These are phyloP conservation scores for Chironomus tepperi DNA, from an alignment of 1,140 invertebrate genomes.

Conservation along the genomic window DNA sequence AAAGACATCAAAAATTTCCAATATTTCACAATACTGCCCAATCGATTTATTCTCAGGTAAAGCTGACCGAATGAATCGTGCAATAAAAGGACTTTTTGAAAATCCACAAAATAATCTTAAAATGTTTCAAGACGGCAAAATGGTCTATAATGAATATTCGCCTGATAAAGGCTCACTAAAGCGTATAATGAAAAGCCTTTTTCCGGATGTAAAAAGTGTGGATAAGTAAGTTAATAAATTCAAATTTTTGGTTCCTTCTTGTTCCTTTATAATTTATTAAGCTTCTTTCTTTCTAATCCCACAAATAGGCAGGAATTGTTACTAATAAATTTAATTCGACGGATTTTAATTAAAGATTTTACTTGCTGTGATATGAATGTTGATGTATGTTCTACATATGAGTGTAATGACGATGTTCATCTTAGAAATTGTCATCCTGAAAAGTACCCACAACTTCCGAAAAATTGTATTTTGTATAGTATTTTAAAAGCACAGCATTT, in stretches of 20 bases:
- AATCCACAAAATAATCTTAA: conserved; percentile 67
- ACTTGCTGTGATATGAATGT: background rate
- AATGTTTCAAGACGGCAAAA: conserved; percentile 52
- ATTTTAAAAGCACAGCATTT: conserved; percentile 25
- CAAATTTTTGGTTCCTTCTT: conserved; percentile 23
- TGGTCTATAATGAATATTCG: conserved; percentile 47
- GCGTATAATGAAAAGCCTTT: conserved; percentile 30
- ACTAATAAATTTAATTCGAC: conserved; percentile 35
- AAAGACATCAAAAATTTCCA: conserved; percentile 42
- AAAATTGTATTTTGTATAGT: conserved; percentile 28
- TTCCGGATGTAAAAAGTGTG: conserved; percentile 33
- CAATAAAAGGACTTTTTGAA: conserved; percentile 48
- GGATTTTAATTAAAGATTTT: conserved; percentile 29
- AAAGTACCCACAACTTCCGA: conserved; percentile 23
- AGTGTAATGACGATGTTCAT: conserved; percentile 30
- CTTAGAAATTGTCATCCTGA: conserved; percentile 28
- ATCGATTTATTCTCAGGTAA: conserved; percentile 61
- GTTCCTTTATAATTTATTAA: conserved; percentile 31
- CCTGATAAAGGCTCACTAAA: conserved; percentile 33
- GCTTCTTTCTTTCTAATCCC: conserved; percentile 12
- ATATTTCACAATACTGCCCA: conserved; percentile 57
- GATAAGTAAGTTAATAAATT: conserved; percentile 31
- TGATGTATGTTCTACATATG: background rate
- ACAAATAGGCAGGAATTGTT: background rate
- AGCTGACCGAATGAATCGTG: conserved; percentile 47